Percentiles rank a stretch among this genome's conserved stretches.
phyloP scores from a whole-genome alignment of 2,888 invertebrate genomes.

The Stenoptilia bipunctidactyla region DNA sequence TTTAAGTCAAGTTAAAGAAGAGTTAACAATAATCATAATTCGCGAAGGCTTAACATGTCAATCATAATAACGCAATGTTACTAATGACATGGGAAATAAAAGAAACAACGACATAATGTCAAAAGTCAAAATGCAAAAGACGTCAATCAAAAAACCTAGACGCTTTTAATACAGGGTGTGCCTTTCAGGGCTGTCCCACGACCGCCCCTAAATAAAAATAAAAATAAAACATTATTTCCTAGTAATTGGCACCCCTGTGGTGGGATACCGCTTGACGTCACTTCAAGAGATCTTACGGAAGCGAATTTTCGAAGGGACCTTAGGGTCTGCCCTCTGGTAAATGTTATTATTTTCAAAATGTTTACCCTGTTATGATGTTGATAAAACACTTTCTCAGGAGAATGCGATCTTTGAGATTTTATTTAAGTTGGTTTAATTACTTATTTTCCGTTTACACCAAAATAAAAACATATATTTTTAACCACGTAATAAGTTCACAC shows the following conservation, averaged over 20 bases:
- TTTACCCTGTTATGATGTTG: constrained; percentile 36
- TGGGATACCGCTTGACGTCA: constrained; percentile 51
- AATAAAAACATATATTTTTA: no score
- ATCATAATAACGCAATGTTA: constrained; percentile 14
- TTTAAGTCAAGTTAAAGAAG: no score
- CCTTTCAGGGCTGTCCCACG: constrained; percentile 65
- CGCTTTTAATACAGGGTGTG: constrained; percentile 60
- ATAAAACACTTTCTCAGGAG: neutral
- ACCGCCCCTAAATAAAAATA: constrained; percentile 68
- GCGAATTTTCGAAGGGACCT: constrained; percentile 38
- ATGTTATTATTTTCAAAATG: constrained; percentile 50
- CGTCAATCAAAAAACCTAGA: constrained; percentile 59
- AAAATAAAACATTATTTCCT: constrained; percentile 64
- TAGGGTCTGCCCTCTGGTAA: constrained; percentile 33
- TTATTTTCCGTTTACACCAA: no score
- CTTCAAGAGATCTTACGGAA: constrained; percentile 63
- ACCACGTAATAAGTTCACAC: no score
- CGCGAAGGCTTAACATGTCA: no score
- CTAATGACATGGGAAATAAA: constrained; percentile 26
- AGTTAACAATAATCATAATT: no score
- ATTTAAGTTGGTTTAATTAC: constrained; percentile 3
- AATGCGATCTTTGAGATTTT: neutral
- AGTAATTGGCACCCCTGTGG: constrained; percentile 68
- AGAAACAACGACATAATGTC: constrained; percentile 43
- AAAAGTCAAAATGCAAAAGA: constrained; percentile 50